These are phyloP conservation scores for Phrynocephalus forsythii DNA, from an alignment of 2,797 vertebrate species.

Conservation along the genomic window DNA sequence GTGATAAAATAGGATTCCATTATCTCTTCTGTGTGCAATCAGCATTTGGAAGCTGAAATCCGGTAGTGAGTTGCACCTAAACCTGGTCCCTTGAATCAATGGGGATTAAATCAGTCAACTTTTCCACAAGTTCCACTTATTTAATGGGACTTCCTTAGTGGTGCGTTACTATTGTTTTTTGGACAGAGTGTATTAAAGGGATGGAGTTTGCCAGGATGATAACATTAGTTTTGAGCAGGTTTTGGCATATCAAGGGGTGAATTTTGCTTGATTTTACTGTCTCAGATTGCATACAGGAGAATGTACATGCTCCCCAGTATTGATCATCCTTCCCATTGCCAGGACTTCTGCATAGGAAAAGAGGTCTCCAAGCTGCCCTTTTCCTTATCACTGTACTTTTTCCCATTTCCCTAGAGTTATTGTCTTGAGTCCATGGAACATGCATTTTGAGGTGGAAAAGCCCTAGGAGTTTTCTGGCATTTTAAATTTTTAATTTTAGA, in stretches of 20 bases:
- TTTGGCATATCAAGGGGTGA: neutral
- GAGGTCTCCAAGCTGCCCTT: too few species aligned
- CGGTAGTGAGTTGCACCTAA: too few species aligned
- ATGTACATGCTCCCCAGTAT: neutral
- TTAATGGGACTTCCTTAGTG: neutral
- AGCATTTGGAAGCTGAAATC: constrained; percentile 25
- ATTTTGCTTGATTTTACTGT: neutral
- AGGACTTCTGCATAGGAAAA: neutral
- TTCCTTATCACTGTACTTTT: neutral
- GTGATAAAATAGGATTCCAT: constrained; percentile 11
- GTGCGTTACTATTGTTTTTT: too few species aligned
- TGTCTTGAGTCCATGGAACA: neutral
- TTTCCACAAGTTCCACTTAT: neutral
- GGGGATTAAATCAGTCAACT: too few species aligned
- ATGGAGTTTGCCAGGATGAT: constrained; percentile 36
- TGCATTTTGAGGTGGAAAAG: neutral
- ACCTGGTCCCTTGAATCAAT: too few species aligned
- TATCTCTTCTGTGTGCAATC: neutral
- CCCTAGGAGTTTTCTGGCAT: too few species aligned
- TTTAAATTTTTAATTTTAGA: too few species aligned
- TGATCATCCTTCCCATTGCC: neutral
- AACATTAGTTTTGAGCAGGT: constrained; percentile 13
- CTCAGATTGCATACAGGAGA: neutral
- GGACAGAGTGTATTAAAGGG: constrained; percentile 31
- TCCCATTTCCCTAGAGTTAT: neutral